Base-by-base conservation (phyloP, 2,888 invertebrate genomes). In the Diarsia brunnea region DNA sequence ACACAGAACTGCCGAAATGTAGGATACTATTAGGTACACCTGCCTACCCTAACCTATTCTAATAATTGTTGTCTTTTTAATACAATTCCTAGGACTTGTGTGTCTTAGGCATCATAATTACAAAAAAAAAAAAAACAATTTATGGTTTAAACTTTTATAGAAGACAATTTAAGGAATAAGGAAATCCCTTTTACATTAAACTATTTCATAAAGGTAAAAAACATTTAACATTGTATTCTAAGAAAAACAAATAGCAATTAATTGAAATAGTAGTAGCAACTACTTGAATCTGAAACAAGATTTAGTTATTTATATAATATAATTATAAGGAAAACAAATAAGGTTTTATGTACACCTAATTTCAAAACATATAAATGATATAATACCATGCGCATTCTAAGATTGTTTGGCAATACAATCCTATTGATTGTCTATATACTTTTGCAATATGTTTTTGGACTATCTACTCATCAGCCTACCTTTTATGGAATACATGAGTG, bases 241-340 rank as follows among this genome's bases (percentile, higher is more conserved):
- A 60, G 68, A 60, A 58, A 79, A 64, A 76, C 11, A 49, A 69
- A 38, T 38, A 67, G 43, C 49, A 63, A 27, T 53, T 47, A 27
- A 65, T n/a, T 81, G 67, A 65, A 68, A 51, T 68, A 8, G 14
- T 19, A 64, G 4, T 58, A 45, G 11, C 21, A 27, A 10, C 8
- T 61, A 61, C 27, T 43, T 73, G 14, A 31, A 38, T 60, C 19
- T 61, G 73, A 21, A 81, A 58, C n/a, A 49, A n/a, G n/a, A n/a
- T n/a, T n/a, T n/a, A n/a, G n/a, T n/a, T n/a, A n/a, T n/a, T n/a
- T n/a, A 65, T 38, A 45, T 38, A 38, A 38, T 38, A 38, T 38
- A 73, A 2, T 12, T 45, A 16, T 61, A 53, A 47, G 78, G 66
- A 78, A 78, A 79, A 72, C 53, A 55, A 58, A 71, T 38, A 64